Percentiles rank a stretch among this genome's conserved stretches.
Evolutionary conservation across 2,888 invertebrate genomes (phyloP).

Genomic region (Protonemura montana): DNA sequence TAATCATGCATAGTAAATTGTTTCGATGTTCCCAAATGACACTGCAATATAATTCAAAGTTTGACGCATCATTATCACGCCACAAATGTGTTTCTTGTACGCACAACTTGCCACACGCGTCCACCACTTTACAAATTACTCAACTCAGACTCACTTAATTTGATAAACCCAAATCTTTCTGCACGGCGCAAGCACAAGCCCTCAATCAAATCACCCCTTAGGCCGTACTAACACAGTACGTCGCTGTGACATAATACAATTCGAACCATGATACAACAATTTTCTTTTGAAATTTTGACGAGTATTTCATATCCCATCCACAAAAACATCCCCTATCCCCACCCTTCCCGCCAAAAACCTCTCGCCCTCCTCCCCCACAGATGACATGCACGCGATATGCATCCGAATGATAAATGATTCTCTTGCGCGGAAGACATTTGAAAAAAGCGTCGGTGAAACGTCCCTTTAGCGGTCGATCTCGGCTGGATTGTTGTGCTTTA

Average conservation of each 20-base stretch:
- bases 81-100: not conserved
- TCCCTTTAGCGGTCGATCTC: conserved; percentile 26
- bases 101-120: not conserved
- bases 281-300: conserved; percentile 22
- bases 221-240: not conserved
- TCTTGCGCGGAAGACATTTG: conserved; percentile 16
- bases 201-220: not conserved
- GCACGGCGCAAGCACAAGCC: not conserved
- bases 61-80: not conserved
- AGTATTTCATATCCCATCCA: conserved; percentile 19
- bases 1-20: not conserved
- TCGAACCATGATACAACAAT: conserved; percentile 22
- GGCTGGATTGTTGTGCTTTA: conserved; percentile 25
- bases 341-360: not conserved
- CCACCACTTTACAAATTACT: not conserved
- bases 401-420: conserved; percentile 33
- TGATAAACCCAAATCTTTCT: conserved; percentile 12
- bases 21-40: not conserved
- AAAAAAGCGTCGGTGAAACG: not conserved
- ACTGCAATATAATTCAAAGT: not conserved
- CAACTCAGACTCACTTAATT: not conserved
- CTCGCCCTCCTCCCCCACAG: conserved; percentile 13
- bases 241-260: not conserved
- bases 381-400: conserved; percentile 29
- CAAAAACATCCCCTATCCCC: not conserved